Evolutionary conservation across 1,140 invertebrate genomes (phyloP), one percentile per base, ranked within the genome.

Genomic region (Galleria mellonella): DNA sequence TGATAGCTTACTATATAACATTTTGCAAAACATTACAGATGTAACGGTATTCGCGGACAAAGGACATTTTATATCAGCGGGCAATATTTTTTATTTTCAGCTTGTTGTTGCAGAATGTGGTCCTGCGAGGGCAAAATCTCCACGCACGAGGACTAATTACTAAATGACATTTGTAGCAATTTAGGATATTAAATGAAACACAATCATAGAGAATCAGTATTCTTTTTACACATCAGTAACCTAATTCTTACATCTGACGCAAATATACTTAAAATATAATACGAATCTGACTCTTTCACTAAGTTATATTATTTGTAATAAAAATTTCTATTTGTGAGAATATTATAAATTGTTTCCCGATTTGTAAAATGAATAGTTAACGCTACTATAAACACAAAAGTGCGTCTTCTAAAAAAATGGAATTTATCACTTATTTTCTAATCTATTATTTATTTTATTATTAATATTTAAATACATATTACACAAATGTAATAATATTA

Each of bases 161-260:
- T n/a, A n/a, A n/a, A n/a, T n/a, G n/a, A n/a, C n/a, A n/a, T n/a
- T n/a, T n/a, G n/a, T n/a, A n/a, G n/a, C n/a, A n/a, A n/a, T n/a
- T n/a, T n/a, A 23, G 28, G 41, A 9, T 9, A 36, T 32, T 27
- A 78, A 83, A 77, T 82, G 63, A 83, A 83, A 82, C 54, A 61
- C 61, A 63, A 32, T 63, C 50, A 43, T 71, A 71, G 68, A 82
- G 79, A 82, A 83, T 78, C 72, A 67, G 67, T 82, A 67, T 75
- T 77, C 63, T 76, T 75, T 82, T 79, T 82, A 83, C 66, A 79
- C 72, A 74, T 67, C 68, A 66, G 52, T 82, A 73, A 63, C 63
- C 71, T 74, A 77, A 58, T 71, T 63, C 67, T 76, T 73, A 75
- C 56, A 75, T 58, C 59, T 68, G 62, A 72, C 53, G 64, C 60